Base-by-base conservation (phyloP, 2,797 vertebrate species). In the Heterohyrax brucei region DNA sequence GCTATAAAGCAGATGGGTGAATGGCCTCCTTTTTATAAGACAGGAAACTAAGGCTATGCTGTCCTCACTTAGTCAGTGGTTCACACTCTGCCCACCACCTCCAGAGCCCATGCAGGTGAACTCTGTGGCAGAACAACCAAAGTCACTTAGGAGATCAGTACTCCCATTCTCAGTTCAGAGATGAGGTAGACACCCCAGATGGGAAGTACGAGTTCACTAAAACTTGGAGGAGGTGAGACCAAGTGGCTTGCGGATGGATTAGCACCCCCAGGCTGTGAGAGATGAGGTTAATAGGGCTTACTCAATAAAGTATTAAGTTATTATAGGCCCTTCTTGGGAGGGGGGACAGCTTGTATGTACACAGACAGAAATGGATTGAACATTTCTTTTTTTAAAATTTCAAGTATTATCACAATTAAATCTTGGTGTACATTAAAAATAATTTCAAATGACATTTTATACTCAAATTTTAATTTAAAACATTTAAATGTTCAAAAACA, bases 141-240 rank as follows among this genome's bases (percentile, higher is more conserved):
- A 48, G 50, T 22, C 7, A 6, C 26, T 30, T 10, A 2, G 26
- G 33, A 16, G 68, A 21, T 56, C 62, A 62, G 39, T 0, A 1
- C 1, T 6, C 50, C 59, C 48, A 7, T 7, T 0, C 26, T n/a
- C 72, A 10, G 30, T 8, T 14, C 19, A 5, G 16, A 61, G 24
- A 77, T 0, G 0, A 73, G 14, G 4, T 4, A 3, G 0, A 64
- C 28, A 14, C 1, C 10, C 64, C 48, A 56, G 14, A 48, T n/a
- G 2, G 24, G 30, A 33, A 22, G 68, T 50, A 50, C 1, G 81
- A 28, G 44, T 2, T 13, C 10, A 0, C 3, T 5, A 62, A 44
- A 12, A 22, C 9, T 75, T 4, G 10, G 24, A 10, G 39, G 48
- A 64, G 62, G 22, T 8, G 28, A 64, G 62, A 56, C 62, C 26